phyloP scores from a whole-genome alignment of 2,113 vertebrate species.

The Tetrao urogallus region DNA sequence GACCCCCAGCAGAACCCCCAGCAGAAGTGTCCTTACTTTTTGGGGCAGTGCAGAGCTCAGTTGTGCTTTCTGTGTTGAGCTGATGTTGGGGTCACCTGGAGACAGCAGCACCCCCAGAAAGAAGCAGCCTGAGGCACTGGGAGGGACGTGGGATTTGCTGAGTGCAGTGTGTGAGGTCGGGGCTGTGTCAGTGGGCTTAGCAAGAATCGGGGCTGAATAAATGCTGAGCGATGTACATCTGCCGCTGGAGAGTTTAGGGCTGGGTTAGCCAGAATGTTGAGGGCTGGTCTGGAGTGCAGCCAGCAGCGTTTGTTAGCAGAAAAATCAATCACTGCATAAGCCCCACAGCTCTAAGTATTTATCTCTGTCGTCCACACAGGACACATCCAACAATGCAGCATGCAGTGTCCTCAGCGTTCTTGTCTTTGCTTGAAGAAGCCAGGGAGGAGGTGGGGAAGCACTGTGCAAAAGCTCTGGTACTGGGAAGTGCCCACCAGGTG shows the following conservation, averaged over 20 bases:
- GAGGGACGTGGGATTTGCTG: background rate
- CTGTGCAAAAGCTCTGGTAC: background rate
- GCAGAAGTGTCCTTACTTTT: background rate
- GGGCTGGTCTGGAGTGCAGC: background rate
- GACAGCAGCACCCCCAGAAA: background rate
- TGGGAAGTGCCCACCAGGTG: background rate
- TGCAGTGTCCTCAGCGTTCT: background rate
- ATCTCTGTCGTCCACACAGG: background rate
- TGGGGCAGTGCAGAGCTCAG: background rate
- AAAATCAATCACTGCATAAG: constrained; percentile 12
- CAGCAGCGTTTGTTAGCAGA: background rate
- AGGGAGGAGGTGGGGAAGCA: background rate
- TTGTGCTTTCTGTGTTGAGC: background rate
- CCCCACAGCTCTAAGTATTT: background rate
- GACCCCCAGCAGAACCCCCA: background rate
- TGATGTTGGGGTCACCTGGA: background rate
- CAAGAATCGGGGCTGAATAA: background rate
- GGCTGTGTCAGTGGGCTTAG: background rate
- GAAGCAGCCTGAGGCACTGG: background rate
- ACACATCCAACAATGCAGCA: background rate
- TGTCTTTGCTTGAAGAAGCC: background rate
- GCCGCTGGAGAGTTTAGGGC: background rate
- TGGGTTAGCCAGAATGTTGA: constrained; percentile 53
- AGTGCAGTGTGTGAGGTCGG: background rate
- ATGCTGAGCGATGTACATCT: background rate